Base-by-base conservation (phyloP, 2,888 invertebrate species). In the Thalpophila matura region DNA sequence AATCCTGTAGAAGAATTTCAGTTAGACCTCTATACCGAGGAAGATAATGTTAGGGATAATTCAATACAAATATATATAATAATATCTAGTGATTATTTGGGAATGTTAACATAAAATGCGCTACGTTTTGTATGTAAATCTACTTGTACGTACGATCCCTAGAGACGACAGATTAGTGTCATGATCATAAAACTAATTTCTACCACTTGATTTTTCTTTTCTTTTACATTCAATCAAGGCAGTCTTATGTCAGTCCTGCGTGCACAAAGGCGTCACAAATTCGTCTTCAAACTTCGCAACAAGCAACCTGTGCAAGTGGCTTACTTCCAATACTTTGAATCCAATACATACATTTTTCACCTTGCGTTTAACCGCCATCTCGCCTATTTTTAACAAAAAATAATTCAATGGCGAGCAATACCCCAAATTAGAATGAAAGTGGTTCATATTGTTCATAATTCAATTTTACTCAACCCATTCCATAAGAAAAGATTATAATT, bases 101-200 rank as follows among this genome's bases (percentile, higher is more conserved):
- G 91, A 91, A 91, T 91, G 91, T 91, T 82, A 84, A 89, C 83
- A 83, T 82, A 87, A 89, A 87, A 89, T 86, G 86, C 87, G 78
- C 85, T 88, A 85, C 70, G 54, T 56, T 71, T 61, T 72, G 42
- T 67, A 60, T 57, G 46, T 65, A 68, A 67, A 35, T 57, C 77
- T 83, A 84, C 67, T 37, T 37, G 47, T 42, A 47, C 42, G 20
- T 24, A 27, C 43, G 58, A 49, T 20, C 58, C 63, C 58, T 63
- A 54, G 59, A 12, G 55, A 47, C 50, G 65, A 55, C 61, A 33
- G 24, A 33, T 37, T 47, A 18, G 27, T 64, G 46, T 51, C 33
- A 43, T 43, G 10, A 20, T 33, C 12, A 46, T 33, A 27, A 33
- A 35, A 53, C 45, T 43, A 43, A n/a, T 9, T 49, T 42, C 7